Percentiles rank a stretch among this genome's conserved stretches.
Evolutionary conservation across 2,113 vertebrate species (phyloP).

Genomic region (Pitta sordida): DNA sequence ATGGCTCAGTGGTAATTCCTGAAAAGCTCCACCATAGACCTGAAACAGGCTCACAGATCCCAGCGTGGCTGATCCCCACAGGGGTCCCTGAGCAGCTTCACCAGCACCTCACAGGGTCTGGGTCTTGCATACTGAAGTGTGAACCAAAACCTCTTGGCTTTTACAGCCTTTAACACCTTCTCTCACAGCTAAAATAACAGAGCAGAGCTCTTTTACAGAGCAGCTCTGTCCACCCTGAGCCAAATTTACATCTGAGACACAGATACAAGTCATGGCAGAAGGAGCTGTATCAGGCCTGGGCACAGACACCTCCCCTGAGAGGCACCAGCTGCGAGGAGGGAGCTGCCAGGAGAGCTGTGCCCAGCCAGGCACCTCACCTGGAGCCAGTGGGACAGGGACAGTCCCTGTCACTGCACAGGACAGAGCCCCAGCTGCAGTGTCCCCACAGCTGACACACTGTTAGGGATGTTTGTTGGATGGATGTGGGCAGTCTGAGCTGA

Average conservation of each 20-base stretch:
- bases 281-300: not conserved
- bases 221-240: fast-evolving
- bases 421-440: not conserved
- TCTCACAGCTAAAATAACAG: not conserved
- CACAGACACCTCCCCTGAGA: not conserved
- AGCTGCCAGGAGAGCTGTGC: not conserved
- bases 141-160: fast-evolving
- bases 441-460: not conserved
- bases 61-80: fast-evolving
- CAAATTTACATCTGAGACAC: fast-evolving
- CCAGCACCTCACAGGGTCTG: not conserved
- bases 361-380: not conserved
- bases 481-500: fast-evolving
- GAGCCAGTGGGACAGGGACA: fast-evolving
- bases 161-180: not conserved
- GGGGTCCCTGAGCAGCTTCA: not conserved
- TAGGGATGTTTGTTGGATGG: fast-evolving
- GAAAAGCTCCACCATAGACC: not conserved
- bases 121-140: no score
- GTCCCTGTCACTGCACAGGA: not conserved
- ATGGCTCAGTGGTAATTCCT: not conserved
- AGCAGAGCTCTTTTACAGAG: not conserved
- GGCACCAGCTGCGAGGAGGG: not conserved
- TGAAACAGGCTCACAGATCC: not conserved
- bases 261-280: fast-evolving